These are phyloP conservation scores for Heptranchias perlo DNA, from an alignment of 2,113 vertebrate species.

Conservation along the genomic window DNA sequence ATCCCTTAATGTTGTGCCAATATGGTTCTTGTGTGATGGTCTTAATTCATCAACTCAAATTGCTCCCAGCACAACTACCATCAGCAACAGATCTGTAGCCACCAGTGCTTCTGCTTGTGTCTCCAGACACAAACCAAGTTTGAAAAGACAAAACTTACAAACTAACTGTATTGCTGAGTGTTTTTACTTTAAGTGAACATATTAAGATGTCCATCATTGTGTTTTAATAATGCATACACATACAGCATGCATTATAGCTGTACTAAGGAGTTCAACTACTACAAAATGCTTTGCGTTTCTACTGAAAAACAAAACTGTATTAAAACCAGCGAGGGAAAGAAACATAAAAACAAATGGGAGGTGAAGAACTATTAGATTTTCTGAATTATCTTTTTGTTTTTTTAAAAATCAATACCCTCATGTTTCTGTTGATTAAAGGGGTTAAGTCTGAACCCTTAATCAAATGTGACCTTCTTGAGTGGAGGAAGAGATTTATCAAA, in stretches of 20 bases:
- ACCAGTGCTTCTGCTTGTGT: background rate
- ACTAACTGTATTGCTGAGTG: background rate
- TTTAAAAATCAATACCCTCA: background rate
- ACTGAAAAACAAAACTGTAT: background rate
- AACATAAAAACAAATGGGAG: background rate
- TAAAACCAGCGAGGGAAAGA: background rate
- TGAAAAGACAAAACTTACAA: background rate
- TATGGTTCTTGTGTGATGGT: background rate
- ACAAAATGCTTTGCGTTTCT: background rate
- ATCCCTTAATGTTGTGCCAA: background rate
- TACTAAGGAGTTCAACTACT: background rate
- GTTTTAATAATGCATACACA: background rate
- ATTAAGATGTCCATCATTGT: background rate
- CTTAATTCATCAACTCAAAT: background rate
- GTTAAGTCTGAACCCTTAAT: constrained; percentile 24
- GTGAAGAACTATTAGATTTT: background rate
- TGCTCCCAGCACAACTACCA: background rate
- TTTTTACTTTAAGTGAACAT: background rate
- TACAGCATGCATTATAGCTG: background rate
- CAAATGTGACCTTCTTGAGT: constrained; percentile 36
- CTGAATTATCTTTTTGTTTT: background rate
- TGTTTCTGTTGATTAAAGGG: constrained; percentile 36
- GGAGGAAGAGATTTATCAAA: constrained; percentile 36
- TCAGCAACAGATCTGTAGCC: background rate
- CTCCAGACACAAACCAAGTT: background rate